Evolutionary conservation across 2,113 vertebrate species (phyloP).

Genomic region (Nansenia antarctica): DNA sequence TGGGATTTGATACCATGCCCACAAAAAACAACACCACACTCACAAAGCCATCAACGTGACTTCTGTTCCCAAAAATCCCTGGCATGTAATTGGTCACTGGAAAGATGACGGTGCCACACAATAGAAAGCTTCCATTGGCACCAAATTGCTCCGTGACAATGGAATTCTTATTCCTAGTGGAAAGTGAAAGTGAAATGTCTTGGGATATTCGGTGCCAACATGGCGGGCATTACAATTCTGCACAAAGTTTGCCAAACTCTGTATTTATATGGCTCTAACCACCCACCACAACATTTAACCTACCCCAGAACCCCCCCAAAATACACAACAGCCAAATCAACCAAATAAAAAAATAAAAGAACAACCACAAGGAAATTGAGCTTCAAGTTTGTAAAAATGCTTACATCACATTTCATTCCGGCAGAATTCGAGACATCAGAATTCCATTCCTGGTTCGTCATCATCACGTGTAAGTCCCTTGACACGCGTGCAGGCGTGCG

Average conservation of each 20-base stretch:
- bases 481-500: slow-evolving; percentile 32
- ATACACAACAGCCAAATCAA: slow-evolving; percentile 57
- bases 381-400: slow-evolving; percentile 71
- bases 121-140: too few relatives aligned
- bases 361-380: slow-evolving; percentile 51
- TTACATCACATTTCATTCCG: slow-evolving; percentile 57
- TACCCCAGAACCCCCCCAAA: slow-evolving; percentile 35
- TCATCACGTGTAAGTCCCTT: slow-evolving; percentile 51
- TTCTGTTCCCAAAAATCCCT: too few relatives aligned
- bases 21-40: too few relatives aligned
- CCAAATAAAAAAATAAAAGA: slow-evolving; percentile 33
- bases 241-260: not conserved
- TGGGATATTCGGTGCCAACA: not conserved
- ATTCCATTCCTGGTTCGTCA: slow-evolving; percentile 46
- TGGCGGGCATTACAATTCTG: not conserved
- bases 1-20: too few relatives aligned
- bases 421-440: slow-evolving; percentile 45
- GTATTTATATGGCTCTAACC: slow-evolving; percentile 41
- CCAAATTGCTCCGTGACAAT: not conserved
- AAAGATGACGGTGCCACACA: too few relatives aligned
- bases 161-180: not conserved
- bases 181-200: not conserved
- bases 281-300: slow-evolving; percentile 14
- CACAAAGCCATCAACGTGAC: too few relatives aligned
- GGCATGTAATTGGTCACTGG: too few relatives aligned